Evolutionary conservation across 2,797 vertebrate genomes (phyloP).

Genomic region (Podargus strigoides): DNA sequence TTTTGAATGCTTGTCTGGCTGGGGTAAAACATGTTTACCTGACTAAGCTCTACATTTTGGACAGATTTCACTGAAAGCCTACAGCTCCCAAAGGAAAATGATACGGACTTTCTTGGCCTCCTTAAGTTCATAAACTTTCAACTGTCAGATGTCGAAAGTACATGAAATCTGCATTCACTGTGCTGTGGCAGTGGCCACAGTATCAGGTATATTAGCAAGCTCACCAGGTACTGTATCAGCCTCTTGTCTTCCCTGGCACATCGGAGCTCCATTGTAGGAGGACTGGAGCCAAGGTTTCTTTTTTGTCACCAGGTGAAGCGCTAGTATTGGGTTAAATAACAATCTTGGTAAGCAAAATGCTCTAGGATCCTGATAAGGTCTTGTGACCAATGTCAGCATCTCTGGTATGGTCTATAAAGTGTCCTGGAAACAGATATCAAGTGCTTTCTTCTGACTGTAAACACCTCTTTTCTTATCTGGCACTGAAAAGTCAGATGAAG

Average conservation of each 20-base stretch:
- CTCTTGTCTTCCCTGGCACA: neutral
- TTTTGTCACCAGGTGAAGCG: neutral
- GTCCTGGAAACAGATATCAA: neutral
- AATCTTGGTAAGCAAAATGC: neutral
- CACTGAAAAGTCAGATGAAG: neutral
- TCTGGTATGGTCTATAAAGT: neutral
- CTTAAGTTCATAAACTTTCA: neutral
- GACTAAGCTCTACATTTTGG: neutral
- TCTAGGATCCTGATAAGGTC: neutral
- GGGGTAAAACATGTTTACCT: neutral
- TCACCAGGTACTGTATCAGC: neutral
- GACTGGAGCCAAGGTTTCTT: neutral
- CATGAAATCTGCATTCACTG: neutral
- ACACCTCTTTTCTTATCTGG: neutral
- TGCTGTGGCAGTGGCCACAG: rapidly evolving
- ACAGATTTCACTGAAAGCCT: neutral
- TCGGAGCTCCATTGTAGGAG: neutral
- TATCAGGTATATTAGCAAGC: neutral
- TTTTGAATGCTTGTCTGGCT: neutral
- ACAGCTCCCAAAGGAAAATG: neutral
- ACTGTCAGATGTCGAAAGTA: neutral
- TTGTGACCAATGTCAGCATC: neutral
- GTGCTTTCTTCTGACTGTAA: neutral
- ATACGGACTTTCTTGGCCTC: neutral
- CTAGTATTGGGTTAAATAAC: neutral